Conservation (phyloP, 1,140 invertebrate species). For the Alviniconcha marisindica region DNA sequence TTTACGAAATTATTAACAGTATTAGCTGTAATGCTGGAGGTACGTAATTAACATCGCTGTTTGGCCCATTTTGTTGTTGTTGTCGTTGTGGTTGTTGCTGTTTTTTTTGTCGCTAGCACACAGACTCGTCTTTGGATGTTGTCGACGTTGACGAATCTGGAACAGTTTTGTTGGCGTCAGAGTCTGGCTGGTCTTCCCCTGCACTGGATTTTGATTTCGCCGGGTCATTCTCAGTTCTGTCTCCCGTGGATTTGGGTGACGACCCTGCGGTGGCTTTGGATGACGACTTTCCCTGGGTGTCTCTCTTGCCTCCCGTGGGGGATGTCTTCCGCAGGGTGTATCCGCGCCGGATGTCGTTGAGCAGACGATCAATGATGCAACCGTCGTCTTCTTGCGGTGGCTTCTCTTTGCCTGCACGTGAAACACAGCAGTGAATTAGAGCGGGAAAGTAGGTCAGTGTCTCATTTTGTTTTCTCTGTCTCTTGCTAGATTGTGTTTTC, state of each 20-base stretch:
- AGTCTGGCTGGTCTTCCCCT: background rate
- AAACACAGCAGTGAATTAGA: constrained; percentile 16
- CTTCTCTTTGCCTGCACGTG: constrained; percentile 37
- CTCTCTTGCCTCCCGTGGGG: constrained; percentile 32
- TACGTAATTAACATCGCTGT: no score
- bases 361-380: constrained; percentile 69
- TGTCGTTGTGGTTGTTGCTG: no score
- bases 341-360: constrained; percentile 67
- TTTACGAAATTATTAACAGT: no score
- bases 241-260: background rate
- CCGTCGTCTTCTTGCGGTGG: constrained; percentile 65
- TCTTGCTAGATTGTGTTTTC: no score
- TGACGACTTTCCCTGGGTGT: background rate
- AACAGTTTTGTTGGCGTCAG: background rate
- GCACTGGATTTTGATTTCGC: background rate
- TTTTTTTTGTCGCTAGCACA: background rate
- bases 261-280: background rate
- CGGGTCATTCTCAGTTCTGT: background rate
- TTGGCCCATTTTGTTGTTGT: no score
- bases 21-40: no score
- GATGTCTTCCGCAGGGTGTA: constrained; percentile 66
- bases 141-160: background rate
- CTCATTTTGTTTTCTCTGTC: no score
- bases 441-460: no score
- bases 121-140: background rate